These are phyloP conservation scores for Petrocephalus sullivani DNA, from an alignment of 2,797 vertebrate species.

Conservation along the genomic window DNA sequence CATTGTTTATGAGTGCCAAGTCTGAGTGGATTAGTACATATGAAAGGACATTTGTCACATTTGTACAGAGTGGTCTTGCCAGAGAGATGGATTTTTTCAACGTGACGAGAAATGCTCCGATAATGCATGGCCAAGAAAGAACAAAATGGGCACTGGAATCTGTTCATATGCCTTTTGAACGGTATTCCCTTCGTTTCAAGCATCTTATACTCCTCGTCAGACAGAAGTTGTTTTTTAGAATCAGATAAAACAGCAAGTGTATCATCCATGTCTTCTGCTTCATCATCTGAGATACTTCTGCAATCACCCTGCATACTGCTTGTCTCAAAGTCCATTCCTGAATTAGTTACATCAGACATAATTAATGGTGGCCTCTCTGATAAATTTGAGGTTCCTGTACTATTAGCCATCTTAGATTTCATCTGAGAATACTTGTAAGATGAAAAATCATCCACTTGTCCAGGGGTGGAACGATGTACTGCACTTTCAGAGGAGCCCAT, in stretches of 20 bases:
- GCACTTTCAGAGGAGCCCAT: conserved; percentile 60
- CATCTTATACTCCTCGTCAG: conserved; percentile 87
- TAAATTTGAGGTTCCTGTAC: conserved; percentile 51
- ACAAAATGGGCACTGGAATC: conserved; percentile 97
- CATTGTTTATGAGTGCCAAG: conserved; percentile 86
- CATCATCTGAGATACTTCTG: conserved; percentile 83
- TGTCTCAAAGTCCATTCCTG: conserved; percentile 70
- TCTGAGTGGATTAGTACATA: conserved; percentile 90
- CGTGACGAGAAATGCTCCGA: conserved; percentile 92
- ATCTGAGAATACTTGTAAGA: conserved; percentile 65
- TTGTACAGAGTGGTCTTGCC: conserved; percentile 94
- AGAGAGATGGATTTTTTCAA: conserved; percentile 94
- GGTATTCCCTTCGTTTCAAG: conserved; percentile 95
- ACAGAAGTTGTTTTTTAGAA: conserved; percentile 83
- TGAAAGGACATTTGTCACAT: conserved; percentile 92
- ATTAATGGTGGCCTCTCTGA: conserved; percentile 62
- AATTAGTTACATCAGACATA: conserved; percentile 71
- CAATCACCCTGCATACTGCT: conserved; percentile 81
- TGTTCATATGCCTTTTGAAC: conserved; percentile 90
- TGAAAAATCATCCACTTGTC: conserved; percentile 64
- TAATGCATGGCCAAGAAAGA: conserved; percentile 94
- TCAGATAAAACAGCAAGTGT: conserved; percentile 75
- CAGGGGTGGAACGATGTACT: conserved; percentile 54
- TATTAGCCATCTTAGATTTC: conserved; percentile 61
- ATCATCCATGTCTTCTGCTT: conserved; percentile 85